phyloP scores from a whole-genome alignment of 2,113 vertebrate genomes.

The Phrynosoma blainvillii region DNA sequence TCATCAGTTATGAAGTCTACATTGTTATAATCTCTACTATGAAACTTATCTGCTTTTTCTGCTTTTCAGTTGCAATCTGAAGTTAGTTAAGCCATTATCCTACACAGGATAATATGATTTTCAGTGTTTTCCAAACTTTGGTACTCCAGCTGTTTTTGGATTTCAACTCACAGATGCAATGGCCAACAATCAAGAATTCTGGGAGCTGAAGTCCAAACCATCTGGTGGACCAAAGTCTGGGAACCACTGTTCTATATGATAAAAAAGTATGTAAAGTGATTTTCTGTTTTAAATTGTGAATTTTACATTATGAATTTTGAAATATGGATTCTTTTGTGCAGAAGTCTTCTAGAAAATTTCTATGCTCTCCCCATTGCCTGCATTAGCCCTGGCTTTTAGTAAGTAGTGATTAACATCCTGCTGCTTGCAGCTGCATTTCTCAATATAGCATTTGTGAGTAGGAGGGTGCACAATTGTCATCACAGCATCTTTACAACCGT shows the following conservation, averaged over 20 bases:
- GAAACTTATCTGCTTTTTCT: not conserved
- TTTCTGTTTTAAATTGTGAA: too few species aligned
- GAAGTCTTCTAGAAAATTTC: conserved; percentile 65
- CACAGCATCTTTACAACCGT: conserved; percentile 77
- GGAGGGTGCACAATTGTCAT: conserved; percentile 79
- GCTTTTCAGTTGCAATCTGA: not conserved
- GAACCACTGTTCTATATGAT: too few species aligned
- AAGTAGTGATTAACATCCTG: conserved; percentile 82
- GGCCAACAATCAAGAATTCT: too few species aligned
- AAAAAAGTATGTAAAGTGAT: too few species aligned
- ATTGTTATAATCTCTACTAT: not conserved
- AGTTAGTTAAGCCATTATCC: not conserved
- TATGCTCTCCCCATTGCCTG: conserved; percentile 46
- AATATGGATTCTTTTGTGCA: not conserved
- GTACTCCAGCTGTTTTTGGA: too few species aligned
- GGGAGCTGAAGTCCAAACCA: too few species aligned
- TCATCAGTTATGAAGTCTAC: not conserved
- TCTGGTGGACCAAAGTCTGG: too few species aligned
- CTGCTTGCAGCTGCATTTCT: conserved; percentile 81
- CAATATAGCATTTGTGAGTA: conserved; percentile 72
- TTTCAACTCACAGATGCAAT: too few species aligned
- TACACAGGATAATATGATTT: not conserved
- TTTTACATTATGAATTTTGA: too few species aligned
- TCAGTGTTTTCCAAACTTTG: too few species aligned
- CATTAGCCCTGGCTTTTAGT: conserved; percentile 65